phyloP scores from a whole-genome alignment of 2,797 vertebrate species.

The Rhinophrynus dorsalis region DNA sequence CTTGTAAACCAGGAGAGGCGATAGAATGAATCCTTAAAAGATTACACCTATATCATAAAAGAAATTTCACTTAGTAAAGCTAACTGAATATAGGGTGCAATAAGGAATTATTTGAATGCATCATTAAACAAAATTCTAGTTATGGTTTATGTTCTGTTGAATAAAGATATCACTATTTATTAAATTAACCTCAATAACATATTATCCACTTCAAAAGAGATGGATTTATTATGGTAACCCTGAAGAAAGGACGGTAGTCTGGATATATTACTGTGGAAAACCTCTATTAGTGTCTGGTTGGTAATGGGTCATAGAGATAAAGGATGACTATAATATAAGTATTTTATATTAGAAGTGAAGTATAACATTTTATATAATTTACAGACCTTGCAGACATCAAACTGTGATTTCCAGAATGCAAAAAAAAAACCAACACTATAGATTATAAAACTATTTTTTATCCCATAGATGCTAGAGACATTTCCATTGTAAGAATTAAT shows the following conservation, averaged over 20 bases:
- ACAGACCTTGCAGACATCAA: no score
- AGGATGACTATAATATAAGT: no score
- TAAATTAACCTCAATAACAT: conserved; percentile 50
- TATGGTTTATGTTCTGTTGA: conserved; percentile 64
- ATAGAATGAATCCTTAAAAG: not conserved
- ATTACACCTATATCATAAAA: conserved; percentile 19
- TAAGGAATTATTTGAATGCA: conserved; percentile 53
- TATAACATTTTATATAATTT: no score
- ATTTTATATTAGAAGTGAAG: no score
- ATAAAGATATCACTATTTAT: conserved; percentile 60
- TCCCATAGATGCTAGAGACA: no score
- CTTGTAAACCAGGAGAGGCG: not conserved
- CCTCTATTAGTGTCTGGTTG: no score
- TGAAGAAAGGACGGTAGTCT: conserved; percentile 54
- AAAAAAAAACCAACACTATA: no score
- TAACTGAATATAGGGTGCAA: conserved; percentile 27
- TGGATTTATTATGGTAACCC: conserved; percentile 58
- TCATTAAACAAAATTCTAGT: conserved; percentile 69
- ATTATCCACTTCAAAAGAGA: conserved; percentile 54
- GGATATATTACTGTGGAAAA: not conserved
- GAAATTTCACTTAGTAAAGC: conserved; percentile 9
- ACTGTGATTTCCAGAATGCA: no score
- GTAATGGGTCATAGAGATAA: no score
- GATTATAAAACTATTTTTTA: no score
- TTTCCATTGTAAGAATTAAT: no score